Conservation (phyloP, 1,140 invertebrate genomes). For the Drosophila littoralis region DNA sequence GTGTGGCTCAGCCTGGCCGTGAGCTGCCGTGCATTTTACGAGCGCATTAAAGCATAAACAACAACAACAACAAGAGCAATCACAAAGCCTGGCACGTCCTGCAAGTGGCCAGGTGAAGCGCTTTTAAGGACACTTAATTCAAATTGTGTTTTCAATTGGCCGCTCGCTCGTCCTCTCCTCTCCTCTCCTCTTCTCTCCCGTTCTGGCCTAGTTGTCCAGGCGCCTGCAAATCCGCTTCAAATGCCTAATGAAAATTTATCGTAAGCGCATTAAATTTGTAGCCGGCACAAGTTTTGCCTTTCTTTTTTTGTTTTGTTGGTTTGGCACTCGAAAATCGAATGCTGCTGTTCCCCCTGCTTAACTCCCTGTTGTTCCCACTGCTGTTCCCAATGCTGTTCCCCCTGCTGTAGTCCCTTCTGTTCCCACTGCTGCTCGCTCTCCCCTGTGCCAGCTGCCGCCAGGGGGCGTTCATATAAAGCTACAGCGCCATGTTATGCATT, state of each 20-base stretch:
- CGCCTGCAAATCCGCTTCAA: conserved; percentile 56
- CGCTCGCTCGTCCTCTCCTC: not conserved
- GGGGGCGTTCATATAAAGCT: conserved; percentile 14
- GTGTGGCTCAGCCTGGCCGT: conserved; percentile 18
- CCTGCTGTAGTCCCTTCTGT: not conserved
- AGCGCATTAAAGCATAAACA: conserved; percentile 73
- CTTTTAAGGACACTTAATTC: conserved; percentile 54
- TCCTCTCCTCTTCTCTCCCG: too few relatives aligned
- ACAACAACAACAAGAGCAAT: conserved; percentile 23
- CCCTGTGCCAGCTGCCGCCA: too few relatives aligned
- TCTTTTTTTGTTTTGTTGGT: not conserved
- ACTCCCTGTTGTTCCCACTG: too few relatives aligned
- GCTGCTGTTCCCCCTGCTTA: not conserved
- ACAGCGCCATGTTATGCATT: conserved; percentile 67
- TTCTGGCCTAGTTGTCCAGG: not conserved
- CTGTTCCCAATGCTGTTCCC: too few relatives aligned
- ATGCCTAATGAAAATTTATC: conserved; percentile 77
- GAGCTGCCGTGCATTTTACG: conserved; percentile 64
- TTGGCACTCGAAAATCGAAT: conserved; percentile 31
- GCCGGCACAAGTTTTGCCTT: conserved; percentile 58
- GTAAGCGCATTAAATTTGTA: conserved; percentile 75
- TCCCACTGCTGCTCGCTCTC: not conserved
- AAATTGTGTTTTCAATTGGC: conserved; percentile 43
- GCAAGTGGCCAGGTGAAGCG: conserved; percentile 41
- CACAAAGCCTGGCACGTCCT: conserved; percentile 46